Conservation (phyloP, 1,140 invertebrate genomes). For the Philopotamus ludificatus region DNA sequence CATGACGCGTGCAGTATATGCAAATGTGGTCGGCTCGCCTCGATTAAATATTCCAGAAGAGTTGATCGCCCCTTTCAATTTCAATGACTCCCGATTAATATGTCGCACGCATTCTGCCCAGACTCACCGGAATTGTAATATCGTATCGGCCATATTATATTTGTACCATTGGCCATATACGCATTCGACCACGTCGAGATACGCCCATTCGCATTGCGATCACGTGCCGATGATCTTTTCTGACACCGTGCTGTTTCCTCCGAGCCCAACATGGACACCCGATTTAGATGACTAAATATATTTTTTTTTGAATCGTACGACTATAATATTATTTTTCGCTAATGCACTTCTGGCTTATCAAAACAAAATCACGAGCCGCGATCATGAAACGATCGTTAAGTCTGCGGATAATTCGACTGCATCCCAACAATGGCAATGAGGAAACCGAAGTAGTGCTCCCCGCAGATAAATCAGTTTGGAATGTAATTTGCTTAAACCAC, state of each 20-base stretch:
- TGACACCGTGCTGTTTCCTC: conserved; percentile 7
- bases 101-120: conserved; percentile 18
- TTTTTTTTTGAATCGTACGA: no score
- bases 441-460: conserved; percentile 12
- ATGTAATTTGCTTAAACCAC: conserved; percentile 28
- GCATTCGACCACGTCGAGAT: background rate
- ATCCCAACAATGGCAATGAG: conserved; percentile 26
- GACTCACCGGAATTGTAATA: conserved; percentile 34
- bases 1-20: no score
- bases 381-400: conserved; percentile 22
- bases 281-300: conserved; percentile 8
- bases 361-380: conserved; percentile 25
- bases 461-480: conserved; percentile 28
- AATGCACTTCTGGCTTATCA: conserved; percentile 25
- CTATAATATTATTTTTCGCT: no score
- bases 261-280: conserved; percentile 6
- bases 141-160: conserved; percentile 28
- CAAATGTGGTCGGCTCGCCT: no score
- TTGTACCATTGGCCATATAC: conserved; percentile 14
- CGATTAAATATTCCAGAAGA: conserved; percentile 27
- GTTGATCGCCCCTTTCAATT: conserved; percentile 36
- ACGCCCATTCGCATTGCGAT: background rate
- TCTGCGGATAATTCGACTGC: conserved; percentile 10
- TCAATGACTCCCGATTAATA: conserved; percentile 34
- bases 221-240: conserved; percentile 21